Evolutionary conservation across 2,797 vertebrate genomes (phyloP).

Genomic region (Hozukius guyotensis): DNA sequence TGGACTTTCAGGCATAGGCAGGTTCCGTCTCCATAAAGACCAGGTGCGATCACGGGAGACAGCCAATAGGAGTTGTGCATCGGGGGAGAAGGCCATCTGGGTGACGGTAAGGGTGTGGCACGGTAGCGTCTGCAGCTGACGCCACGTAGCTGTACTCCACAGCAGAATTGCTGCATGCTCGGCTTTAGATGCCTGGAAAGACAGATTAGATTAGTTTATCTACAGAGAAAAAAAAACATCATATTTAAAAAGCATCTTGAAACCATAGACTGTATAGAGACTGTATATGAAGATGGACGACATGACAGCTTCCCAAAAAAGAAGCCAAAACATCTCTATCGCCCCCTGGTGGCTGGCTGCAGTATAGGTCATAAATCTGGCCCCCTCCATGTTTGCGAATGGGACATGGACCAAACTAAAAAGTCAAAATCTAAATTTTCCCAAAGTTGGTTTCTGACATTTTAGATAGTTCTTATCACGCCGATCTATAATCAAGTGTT

Average conservation of each 20-base stretch:
- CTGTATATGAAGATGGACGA: too few relatives aligned
- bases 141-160: conserved; percentile 92
- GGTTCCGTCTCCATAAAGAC: conserved; percentile 91
- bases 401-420: too few relatives aligned
- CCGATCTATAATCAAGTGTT: too few relatives aligned
- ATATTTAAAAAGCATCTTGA: neutral
- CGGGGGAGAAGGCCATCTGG: conserved; percentile 95
- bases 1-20: conserved; percentile 64
- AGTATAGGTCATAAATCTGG: too few relatives aligned
- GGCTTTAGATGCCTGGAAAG: conserved; percentile 89
- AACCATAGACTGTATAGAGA: too few relatives aligned
- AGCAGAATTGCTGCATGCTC: conserved; percentile 94
- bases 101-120: conserved; percentile 96
- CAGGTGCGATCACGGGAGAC: conserved; percentile 96
- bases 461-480: too few relatives aligned
- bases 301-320: too few relatives aligned
- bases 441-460: too few relatives aligned
- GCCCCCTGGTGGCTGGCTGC: too few relatives aligned
- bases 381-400: too few relatives aligned
- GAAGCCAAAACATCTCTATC: too few relatives aligned
- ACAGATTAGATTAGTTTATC: neutral
- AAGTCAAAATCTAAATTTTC: too few relatives aligned
- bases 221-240: neutral
- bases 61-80: conserved; percentile 88
- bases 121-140: conserved; percentile 89